A percentile compares a stretch with the other conserved stretches of the same genome.
Conservation (phyloP, 2,113 vertebrate genomes). For the Panthera leo region DNA sequence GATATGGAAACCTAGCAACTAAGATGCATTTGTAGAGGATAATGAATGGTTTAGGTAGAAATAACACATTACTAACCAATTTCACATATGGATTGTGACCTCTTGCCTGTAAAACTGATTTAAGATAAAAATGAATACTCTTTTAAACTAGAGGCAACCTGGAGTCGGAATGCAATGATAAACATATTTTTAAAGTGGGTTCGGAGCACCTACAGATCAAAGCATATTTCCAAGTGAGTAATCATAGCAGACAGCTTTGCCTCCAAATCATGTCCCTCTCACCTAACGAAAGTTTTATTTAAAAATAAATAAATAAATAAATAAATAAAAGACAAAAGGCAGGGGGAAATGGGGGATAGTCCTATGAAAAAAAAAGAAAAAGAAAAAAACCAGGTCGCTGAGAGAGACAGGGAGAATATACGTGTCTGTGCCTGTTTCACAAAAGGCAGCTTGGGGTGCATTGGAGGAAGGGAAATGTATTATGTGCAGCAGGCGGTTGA, state of each 20-base stretch:
- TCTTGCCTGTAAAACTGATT: conserved; percentile 47
- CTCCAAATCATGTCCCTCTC: background rate
- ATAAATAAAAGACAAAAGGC: background rate
- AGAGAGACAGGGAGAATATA: background rate
- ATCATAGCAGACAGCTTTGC: background rate
- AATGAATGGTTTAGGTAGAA: conserved; percentile 49
- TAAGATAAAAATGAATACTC: conserved; percentile 45
- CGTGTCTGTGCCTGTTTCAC: background rate
- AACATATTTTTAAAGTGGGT: conserved; percentile 3
- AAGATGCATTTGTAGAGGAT: conserved; percentile 7
- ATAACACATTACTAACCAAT: background rate
- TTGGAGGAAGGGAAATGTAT: conserved; percentile 38
- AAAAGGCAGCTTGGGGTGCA: background rate
- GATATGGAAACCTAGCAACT: conserved; percentile 62
- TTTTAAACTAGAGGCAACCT: conserved; percentile 13
- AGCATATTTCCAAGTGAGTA: background rate
- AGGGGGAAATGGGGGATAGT: background rate
- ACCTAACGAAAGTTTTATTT: background rate
- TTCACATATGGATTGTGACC: conserved; percentile 34
- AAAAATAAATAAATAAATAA: background rate
- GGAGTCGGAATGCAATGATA: background rate
- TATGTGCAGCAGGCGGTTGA: conserved; percentile 72
- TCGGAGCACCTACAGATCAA: background rate
- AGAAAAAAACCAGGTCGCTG: background rate
- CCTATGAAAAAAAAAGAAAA: background rate